Evolutionary conservation across 2,797 vertebrate genomes (phyloP).

Genomic region (Erethizon dorsatum): DNA sequence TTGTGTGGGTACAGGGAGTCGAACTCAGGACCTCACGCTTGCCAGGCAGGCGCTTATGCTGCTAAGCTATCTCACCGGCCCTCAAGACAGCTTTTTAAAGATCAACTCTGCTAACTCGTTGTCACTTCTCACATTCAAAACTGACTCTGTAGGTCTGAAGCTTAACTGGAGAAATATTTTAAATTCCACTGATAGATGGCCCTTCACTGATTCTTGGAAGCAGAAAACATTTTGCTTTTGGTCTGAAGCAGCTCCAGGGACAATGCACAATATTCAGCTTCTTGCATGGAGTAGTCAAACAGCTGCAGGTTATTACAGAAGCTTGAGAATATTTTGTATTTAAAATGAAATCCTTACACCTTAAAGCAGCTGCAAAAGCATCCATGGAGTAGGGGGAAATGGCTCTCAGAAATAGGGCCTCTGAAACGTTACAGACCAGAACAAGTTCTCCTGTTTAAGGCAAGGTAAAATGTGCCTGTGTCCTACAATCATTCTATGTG

Average conservation of each 20-base stretch:
- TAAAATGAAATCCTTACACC: conserved; percentile 37
- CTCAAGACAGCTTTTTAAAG: neutral
- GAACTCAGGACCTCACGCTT: no score
- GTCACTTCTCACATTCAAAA: neutral
- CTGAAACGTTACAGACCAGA: neutral
- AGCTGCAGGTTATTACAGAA: conserved; percentile 74
- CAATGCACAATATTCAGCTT: conserved; percentile 15
- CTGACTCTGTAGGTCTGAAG: conserved; percentile 14
- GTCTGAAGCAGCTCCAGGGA: conserved; percentile 26
- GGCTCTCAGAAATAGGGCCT: neutral
- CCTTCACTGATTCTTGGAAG: conserved; percentile 38
- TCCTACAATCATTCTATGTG: neutral
- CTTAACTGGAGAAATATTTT: conserved; percentile 75
- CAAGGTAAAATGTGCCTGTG: neutral
- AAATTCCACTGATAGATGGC: conserved; percentile 65
- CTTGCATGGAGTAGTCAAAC: neutral
- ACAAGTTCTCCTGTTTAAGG: neutral
- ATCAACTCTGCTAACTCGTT: neutral
- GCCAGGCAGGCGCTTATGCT: no score
- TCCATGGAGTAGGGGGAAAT: neutral
- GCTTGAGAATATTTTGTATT: conserved; percentile 44
- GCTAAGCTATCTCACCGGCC: no score
- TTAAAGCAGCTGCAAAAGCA: conserved; percentile 36
- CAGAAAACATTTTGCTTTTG: conserved; percentile 64
- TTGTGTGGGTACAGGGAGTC: no score